Percentiles rank a stretch among this genome's conserved stretches.
Evolutionary conservation across 2,888 invertebrate genomes (phyloP).

Genomic region (Alloplasta piceator): DNA sequence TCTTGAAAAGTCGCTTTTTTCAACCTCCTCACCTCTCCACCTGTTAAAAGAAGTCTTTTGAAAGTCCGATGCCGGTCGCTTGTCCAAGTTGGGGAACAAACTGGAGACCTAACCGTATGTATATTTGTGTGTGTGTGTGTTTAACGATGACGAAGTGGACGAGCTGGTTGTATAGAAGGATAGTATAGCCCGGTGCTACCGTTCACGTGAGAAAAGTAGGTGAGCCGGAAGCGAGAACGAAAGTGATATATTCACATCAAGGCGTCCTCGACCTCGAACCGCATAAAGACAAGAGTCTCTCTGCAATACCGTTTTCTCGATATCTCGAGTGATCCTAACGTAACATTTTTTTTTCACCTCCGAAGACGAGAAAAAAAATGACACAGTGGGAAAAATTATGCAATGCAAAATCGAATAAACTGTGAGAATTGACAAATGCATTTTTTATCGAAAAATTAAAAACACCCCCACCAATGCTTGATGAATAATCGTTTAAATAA

Average conservation of each 20-base stretch:
- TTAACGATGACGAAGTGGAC: too few relatives aligned
- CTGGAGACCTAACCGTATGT: too few relatives aligned
- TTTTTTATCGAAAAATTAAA: not conserved
- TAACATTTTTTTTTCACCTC: conserved; percentile 3
- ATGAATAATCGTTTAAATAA: not conserved
- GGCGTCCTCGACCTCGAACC: conserved; percentile 62
- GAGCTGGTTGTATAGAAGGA: not conserved
- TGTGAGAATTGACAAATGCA: not conserved
- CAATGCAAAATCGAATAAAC: conserved; percentile 9
- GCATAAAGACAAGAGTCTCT: conserved; percentile 36
- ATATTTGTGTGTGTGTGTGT: too few relatives aligned
- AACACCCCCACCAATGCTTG: not conserved
- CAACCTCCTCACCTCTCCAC: too few relatives aligned
- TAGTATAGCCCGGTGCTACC: too few relatives aligned
- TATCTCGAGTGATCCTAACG: conserved; percentile 10
- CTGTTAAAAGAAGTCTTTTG: too few relatives aligned
- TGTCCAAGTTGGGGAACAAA: too few relatives aligned
- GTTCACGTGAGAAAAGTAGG: conserved; percentile 67
- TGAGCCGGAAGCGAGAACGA: conserved; percentile 78
- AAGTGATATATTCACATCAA: conserved; percentile 72
- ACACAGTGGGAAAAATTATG: not conserved
- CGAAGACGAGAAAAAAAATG: conserved; percentile 1
- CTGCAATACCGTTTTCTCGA: not conserved
- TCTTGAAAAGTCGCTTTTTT: too few relatives aligned
- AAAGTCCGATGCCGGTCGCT: too few relatives aligned